Evolutionary conservation across 1,140 invertebrate species (phyloP).

Genomic region (Aleiodes sp.): DNA sequence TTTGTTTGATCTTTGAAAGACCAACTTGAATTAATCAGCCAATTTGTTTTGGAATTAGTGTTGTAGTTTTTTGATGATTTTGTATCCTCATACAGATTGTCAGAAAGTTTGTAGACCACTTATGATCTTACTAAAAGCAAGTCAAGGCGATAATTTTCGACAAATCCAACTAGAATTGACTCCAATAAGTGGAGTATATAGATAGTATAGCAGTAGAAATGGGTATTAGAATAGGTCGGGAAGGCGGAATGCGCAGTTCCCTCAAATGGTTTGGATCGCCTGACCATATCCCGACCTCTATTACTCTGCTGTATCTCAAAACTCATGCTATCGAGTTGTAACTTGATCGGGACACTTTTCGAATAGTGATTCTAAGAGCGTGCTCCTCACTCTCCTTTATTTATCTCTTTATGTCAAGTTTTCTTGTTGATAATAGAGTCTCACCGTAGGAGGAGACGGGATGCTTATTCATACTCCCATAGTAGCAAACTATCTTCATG

Average conservation of each 20-base stretch:
- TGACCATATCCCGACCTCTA: slow-evolving; percentile 3
- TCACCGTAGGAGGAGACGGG: too few species aligned
- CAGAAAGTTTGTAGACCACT: not conserved
- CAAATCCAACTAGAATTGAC: not conserved
- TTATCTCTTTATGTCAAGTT: too few species aligned
- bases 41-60: too few species aligned
- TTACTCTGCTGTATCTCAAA: slow-evolving; percentile 1
- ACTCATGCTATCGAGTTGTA: not conserved
- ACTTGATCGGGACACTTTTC: slow-evolving; percentile 4
- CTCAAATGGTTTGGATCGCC: not conserved
- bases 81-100: not conserved
- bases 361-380: not conserved
- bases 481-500: not conserved
- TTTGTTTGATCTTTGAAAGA: not conserved
- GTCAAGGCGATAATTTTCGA: not conserved
- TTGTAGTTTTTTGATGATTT: not conserved
- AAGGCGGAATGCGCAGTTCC: slow-evolving; percentile 5
- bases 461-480: not conserved
- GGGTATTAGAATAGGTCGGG: not conserved
- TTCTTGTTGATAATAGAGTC: too few species aligned
- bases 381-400: not conserved
- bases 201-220: not conserved
- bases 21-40: too few species aligned
- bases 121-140: not conserved
- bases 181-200: not conserved